Conservation (phyloP, 2,113 vertebrate species). For the crab-eating macaque (Macaca fascicularis) region T2T-MFA8v1.1 NC_088378.1:127409001-127409500, state of each 20-base stretch:
- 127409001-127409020: neutral
- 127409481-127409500: no score
- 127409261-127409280: neutral
- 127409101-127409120: neutral
- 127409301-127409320: neutral
- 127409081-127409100: neutral
- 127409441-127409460: neutral
- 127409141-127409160: neutral
- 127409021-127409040: neutral
- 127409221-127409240: neutral
- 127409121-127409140: neutral
- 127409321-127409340: neutral
- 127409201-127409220: neutral
- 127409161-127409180: neutral
- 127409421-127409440: neutral
- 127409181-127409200: neutral
- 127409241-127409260: neutral
- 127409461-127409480: neutral
- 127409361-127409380: neutral
- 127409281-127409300: neutral
- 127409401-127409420: accelerated
- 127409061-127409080: neutral
- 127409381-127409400: neutral
- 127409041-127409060: neutral
- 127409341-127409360: neutral